Base-by-base conservation (phyloP, 2,888 invertebrate genomes). In the Acronicta aceris region DNA sequence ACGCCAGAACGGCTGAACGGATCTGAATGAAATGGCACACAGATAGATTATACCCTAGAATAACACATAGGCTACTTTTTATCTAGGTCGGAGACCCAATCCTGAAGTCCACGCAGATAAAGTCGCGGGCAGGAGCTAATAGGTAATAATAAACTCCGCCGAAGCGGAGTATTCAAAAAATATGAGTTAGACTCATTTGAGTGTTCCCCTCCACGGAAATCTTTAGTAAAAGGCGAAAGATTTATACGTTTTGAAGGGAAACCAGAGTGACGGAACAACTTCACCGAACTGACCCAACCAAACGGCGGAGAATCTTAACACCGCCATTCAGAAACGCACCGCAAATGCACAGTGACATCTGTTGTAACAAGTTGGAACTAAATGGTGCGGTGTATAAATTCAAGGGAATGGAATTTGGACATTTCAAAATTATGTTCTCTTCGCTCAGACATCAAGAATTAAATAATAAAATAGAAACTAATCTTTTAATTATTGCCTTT, bases 141-240 rank as follows among this genome's bases (percentile, higher is more conserved):
- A 21, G 21, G 21, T 21, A 4, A 21, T 21, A 21, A 45, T 27
- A 50, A 50, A 27, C 57, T 50, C 36, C 50, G 57, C 50, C 50
- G 50, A 45, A 57, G 38, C 57, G 27, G 40, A 50, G 57, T 15
- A 7, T 4, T 30, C 45, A 57, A 57, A 57, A n/a, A 50, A 57
- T 50, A 38, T 33, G 0, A 16, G 15, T 9, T 59, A 96, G 96
- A 96, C 96, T 96, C 96, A 96, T 96, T 95, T 95, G 95, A 95
- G 95, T 96, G 96, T 94, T 93, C 96, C 96, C 95, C 96, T 96
- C 96, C 96, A 96, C 96, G 96, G 96, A 96, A 96, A 96, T 96
- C 96, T 96, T 96, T 96, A 96, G 96, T 96, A 96, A 96, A 96
- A 96, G 96, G 96, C 96, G 96, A 96, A 96, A 96, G 96, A 96